These are phyloP conservation scores for Caretta caretta DNA, from an alignment of 2,113 vertebrate genomes.

Conservation along the genomic window DNA sequence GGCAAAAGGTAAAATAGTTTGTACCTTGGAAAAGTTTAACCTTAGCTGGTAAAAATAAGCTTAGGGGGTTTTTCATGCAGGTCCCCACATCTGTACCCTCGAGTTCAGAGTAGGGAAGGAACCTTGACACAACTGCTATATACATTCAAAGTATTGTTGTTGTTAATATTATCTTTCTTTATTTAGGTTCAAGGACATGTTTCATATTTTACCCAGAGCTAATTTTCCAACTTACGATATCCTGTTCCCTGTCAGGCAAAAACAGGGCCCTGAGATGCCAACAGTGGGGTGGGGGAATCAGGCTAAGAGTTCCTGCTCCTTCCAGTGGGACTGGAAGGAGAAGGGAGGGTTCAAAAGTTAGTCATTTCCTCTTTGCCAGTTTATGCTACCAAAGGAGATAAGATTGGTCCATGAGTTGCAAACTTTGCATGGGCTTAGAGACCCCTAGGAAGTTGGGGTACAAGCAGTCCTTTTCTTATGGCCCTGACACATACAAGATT, in stretches of 20 bases:
- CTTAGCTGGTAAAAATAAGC: too few species aligned
- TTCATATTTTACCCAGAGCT: background rate
- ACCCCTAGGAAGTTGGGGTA: background rate
- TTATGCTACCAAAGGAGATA: background rate
- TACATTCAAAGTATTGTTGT: background rate
- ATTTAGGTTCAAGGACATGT: background rate
- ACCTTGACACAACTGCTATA: background rate
- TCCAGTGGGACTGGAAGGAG: background rate
- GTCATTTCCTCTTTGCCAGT: background rate
- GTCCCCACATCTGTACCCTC: too few species aligned
- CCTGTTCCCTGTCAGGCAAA: background rate
- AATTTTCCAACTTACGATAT: background rate
- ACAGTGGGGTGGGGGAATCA: background rate
- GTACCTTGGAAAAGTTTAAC: too few species aligned
- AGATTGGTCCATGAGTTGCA: background rate
- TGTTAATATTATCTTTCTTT: background rate
- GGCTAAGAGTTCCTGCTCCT: background rate
- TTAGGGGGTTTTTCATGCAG: too few species aligned
- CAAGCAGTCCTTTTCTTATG: background rate
- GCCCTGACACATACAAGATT: background rate
- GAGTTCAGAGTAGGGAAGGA: too few species aligned
- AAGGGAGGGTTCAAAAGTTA: background rate
- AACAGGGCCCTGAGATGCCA: background rate
- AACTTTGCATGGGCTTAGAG: background rate
- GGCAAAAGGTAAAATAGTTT: too few species aligned